Conservation (phyloP, 2,797 vertebrate genomes). For the Rhinophrynus dorsalis region DNA sequence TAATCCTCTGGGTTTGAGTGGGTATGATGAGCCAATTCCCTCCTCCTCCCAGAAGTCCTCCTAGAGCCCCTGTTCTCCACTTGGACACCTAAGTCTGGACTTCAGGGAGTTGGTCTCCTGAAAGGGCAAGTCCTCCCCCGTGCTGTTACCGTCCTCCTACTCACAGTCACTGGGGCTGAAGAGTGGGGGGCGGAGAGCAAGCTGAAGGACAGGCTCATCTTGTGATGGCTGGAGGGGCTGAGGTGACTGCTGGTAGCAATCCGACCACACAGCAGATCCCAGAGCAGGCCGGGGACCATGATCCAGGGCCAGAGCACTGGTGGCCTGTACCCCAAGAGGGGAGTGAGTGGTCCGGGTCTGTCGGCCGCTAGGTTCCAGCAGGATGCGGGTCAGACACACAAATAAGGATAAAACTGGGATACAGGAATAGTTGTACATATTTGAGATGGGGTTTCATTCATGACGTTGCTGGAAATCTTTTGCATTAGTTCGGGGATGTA, state of each 20-base stretch:
- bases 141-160: conserved; percentile 86
- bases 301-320: not conserved
- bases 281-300: not conserved
- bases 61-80: conserved; percentile 29
- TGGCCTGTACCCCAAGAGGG: too few relatives aligned
- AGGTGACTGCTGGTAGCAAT: too few relatives aligned
- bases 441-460: too few relatives aligned
- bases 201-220: conserved; percentile 33
- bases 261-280: too few relatives aligned
- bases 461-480: too few relatives aligned
- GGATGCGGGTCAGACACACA: too few relatives aligned
- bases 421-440: too few relatives aligned
- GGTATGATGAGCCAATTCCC: conserved; percentile 79
- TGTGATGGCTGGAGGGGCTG: too few relatives aligned
- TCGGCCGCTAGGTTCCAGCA: too few relatives aligned
- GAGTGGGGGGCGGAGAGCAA: conserved; percentile 64
- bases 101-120: conserved; percentile 90
- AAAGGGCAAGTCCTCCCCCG: conserved; percentile 90
- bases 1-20: conserved; percentile 65
- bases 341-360: too few relatives aligned
- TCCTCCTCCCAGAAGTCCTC: conserved; percentile 87
- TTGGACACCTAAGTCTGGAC: conserved; percentile 60
- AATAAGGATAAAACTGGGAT: too few relatives aligned
- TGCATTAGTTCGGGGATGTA: too few relatives aligned
- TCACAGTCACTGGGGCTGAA: conserved; percentile 83